Percentiles rank a stretch among this genome's conserved stretches.
phyloP scores from a whole-genome alignment of 2,888 invertebrate species.

The Gymnosoma rotundatum region DNA sequence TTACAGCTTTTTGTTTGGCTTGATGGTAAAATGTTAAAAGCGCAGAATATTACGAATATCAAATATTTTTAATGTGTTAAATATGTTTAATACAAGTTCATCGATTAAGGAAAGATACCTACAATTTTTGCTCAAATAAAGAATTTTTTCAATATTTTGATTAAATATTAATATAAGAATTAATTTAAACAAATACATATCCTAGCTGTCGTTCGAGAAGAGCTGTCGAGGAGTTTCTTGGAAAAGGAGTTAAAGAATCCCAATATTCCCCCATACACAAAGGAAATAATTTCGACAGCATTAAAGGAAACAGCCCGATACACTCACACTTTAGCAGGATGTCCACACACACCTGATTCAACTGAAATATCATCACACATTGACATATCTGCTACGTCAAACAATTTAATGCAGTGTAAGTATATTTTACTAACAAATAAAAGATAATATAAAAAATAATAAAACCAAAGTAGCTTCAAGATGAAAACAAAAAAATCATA shows the following conservation, averaged over 20 bases:
- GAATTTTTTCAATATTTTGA: not conserved
- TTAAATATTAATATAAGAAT: not conserved
- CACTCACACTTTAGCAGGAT: slow-evolving; percentile 1
- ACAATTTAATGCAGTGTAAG: slow-evolving; percentile 49
- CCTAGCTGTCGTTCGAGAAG: slow-evolving; percentile 88
- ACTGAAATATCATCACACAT: not conserved
- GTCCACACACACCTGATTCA: slow-evolving; percentile 17
- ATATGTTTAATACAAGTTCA: no score
- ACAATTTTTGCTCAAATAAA: no score
- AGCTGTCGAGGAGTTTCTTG: slow-evolving; percentile 89
- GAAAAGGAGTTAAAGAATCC: slow-evolving; percentile 89
- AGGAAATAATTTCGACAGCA: slow-evolving; percentile 76
- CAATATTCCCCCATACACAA: slow-evolving; percentile 72
- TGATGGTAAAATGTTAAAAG: no score
- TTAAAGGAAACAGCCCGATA: slow-evolving; percentile 74
- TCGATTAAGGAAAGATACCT: no score
- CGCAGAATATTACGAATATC: no score
- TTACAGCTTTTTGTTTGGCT: no score
- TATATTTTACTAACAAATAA: not conserved
- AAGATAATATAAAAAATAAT: no score
- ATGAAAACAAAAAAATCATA: no score
- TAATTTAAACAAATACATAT: not conserved
- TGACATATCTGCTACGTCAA: slow-evolving; percentile 15
- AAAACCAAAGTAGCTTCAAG: no score
- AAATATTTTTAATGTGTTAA: no score